Base-by-base conservation (phyloP, 1,140 invertebrate genomes). In the Atopsyche davidsoni region DNA sequence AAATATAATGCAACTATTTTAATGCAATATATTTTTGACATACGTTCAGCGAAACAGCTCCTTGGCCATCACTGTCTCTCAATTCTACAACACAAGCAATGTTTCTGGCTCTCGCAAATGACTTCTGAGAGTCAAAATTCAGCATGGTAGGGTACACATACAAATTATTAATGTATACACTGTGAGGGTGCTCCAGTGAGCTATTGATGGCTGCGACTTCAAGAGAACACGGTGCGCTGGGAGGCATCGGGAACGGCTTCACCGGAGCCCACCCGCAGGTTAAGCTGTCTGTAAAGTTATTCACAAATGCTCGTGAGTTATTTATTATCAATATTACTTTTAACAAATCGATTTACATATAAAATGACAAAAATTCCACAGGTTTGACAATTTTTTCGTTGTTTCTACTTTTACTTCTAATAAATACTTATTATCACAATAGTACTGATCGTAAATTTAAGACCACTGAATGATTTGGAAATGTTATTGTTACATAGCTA, bases 121-220 rank as follows among this genome's bases (percentile, higher is more conserved):
- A 76, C 65, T 94, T 95, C 68, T 96, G 92, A n/a, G 85, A 85
- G 66, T 96, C 92, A 64, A 92, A 96, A 62, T 85, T 88, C 6
- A 98, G 70, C 43, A 72, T 78, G 47, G 87, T 71, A 0, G 94
- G 94, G 69, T 94, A 94, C 2, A 97, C 82, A 67, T 93, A 96
- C 0, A 97, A 68, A 65, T 92, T 85, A 71, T 97, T 94, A 2
- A 83, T 69, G 65, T 86, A 96, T 16, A 78, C 82, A 1, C 85
- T 85, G 59, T 86, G 86, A 2, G 91, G 89, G 67, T 87, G 80
- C 48, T 86, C 85, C 6, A 76, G 77, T 36, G 78, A 80, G 35
- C 81, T 77, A 55, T 85, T 82, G 60, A 95, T 86, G 61, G 94
- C 87, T 11, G 85, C 78, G 38, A 95, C 71, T 70, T 95, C 91